Percentiles rank a stretch among this genome's conserved stretches.
Evolutionary conservation across 2,888 invertebrate genomes (phyloP).

Genomic region (Scaptodrosophila latifasciaeformis): DNA sequence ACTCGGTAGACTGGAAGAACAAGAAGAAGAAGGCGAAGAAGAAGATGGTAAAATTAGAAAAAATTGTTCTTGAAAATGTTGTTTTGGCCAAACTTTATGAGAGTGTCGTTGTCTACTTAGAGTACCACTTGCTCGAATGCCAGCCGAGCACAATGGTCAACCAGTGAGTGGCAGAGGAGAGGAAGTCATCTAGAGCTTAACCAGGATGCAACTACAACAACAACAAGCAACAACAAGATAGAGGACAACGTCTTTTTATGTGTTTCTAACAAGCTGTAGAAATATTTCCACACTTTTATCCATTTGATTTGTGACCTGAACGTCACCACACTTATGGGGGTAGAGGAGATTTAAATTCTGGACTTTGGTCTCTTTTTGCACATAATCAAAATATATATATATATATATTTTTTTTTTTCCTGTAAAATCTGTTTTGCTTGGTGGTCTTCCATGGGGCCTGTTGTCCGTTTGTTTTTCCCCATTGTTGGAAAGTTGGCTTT

Average conservation of each 20-base stretch:
- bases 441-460: conserved; percentile 2
- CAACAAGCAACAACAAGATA: conserved; percentile 7
- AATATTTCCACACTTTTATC: conserved; percentile 46
- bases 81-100: conserved; percentile 42
- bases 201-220: not conserved
- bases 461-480: not conserved
- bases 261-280: conserved; percentile 51
- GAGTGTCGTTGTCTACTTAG: conserved; percentile 31
- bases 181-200: not conserved
- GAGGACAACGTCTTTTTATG: conserved; percentile 32
- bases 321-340: not conserved
- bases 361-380: not conserved
- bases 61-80: conserved; percentile 18
- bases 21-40: no score
- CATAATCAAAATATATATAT: no score
- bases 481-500: conserved; percentile 19
- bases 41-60: conserved; percentile 8
- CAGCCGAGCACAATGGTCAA: conserved; percentile 3
- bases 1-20: conserved; percentile 4
- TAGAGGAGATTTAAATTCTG: conserved; percentile 5
- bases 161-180: not conserved
- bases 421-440: not conserved
- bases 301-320: conserved; percentile 24
- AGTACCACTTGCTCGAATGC: conserved; percentile 12
- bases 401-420: not conserved